Conservation (phyloP, 1,140 invertebrate genomes). For the Drosophila pandora region DNA sequence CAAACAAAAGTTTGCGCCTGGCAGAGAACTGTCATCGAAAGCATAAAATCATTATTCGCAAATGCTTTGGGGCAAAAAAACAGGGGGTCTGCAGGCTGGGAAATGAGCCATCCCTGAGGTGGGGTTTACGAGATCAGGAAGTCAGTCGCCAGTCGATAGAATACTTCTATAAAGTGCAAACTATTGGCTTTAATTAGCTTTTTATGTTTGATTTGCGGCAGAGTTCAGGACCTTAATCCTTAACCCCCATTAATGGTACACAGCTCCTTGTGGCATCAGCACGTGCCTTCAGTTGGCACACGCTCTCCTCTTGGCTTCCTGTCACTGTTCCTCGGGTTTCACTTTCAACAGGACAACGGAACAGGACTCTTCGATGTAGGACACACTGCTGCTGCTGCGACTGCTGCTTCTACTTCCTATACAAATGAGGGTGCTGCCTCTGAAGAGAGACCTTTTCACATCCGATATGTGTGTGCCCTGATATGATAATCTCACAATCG, state of each 20-base stretch:
- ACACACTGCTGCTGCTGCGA: constrained; percentile 5
- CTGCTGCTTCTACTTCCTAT: constrained; percentile 47
- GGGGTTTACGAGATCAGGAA: constrained; percentile 48
- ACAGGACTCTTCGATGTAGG: constrained; percentile 38
- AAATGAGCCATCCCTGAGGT: background rate
- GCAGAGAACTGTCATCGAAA: constrained; percentile 46
- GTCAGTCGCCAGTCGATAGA: constrained; percentile 10
- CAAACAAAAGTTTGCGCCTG: constrained; percentile 42
- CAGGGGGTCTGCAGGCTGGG: background rate
- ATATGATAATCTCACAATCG: constrained; percentile 79
- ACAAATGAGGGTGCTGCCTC: constrained; percentile 50
- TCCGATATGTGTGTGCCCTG: constrained; percentile 57
- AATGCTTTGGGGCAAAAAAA: constrained; percentile 21
- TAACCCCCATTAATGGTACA: background rate
- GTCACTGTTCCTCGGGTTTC: constrained; percentile 55
- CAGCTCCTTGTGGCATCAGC: constrained; percentile 8
- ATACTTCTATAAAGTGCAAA: background rate
- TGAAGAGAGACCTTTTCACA: constrained; percentile 19
- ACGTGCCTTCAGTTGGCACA: constrained; percentile 47
- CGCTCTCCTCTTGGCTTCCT: constrained; percentile 55
- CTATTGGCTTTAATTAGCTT: background rate
- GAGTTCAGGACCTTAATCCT: background rate
- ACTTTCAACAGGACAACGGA: constrained; percentile 56
- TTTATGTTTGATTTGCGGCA: background rate
- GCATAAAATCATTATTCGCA: constrained; percentile 60